Conservation (phyloP, 2,888 invertebrate species). For the Ectobius pallidus region DNA sequence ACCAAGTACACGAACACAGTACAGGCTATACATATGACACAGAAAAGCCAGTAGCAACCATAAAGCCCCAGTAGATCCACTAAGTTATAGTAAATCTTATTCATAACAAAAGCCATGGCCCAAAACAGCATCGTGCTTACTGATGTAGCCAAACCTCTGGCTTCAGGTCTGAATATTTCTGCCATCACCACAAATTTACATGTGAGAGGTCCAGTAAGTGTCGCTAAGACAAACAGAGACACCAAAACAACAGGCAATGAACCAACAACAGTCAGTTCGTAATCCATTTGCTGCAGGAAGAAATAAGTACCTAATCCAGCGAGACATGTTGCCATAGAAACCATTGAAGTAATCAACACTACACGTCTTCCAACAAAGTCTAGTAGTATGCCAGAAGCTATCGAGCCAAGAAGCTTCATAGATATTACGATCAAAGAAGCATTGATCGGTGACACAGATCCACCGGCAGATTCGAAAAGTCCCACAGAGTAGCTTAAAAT, state of each 20-base stretch:
- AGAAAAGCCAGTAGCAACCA: conserved; percentile 56
- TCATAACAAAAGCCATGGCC: conserved; percentile 53
- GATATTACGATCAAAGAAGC: conserved; percentile 55
- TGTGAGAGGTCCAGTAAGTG: conserved; percentile 27
- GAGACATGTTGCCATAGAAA: conserved; percentile 49
- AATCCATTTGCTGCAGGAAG: conserved; percentile 45
- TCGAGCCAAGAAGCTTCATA: conserved; percentile 52
- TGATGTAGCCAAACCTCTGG: conserved; percentile 31
- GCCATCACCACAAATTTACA: conserved; percentile 34
- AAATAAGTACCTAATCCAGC: conserved; percentile 50
- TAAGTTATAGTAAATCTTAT: conserved; percentile 54
- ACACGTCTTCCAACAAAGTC: conserved; percentile 57
- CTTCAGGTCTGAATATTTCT: too few species aligned
- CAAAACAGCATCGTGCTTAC: conserved; percentile 47
- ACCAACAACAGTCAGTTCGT: conserved; percentile 26
- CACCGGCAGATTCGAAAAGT: conserved; percentile 50
- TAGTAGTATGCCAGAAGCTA: conserved; percentile 48
- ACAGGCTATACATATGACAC: conserved; percentile 51
- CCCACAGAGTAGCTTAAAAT: conserved; percentile 52
- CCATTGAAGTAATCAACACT: conserved; percentile 55
- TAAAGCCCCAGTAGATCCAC: conserved; percentile 53
- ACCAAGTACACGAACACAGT: conserved; percentile 51
- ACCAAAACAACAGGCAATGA: conserved; percentile 32
- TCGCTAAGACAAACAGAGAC: conserved; percentile 27
- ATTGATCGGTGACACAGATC: conserved; percentile 46